Evolutionary conservation across 2,797 vertebrate genomes (phyloP).

Genomic region (Amblyopsis hoosieri): DNA sequence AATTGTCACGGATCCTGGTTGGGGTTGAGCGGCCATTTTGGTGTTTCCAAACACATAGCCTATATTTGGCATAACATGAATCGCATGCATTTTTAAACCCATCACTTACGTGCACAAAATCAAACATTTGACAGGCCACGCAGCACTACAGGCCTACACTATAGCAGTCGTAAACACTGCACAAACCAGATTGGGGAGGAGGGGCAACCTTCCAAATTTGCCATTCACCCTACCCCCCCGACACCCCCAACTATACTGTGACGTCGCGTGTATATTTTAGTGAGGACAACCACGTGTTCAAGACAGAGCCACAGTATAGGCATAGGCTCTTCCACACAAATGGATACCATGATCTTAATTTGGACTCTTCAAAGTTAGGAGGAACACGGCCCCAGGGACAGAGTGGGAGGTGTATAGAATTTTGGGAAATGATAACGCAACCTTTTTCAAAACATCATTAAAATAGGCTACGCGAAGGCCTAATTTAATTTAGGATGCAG

Average conservation of each 20-base stretch:
- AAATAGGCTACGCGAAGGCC: too few species aligned
- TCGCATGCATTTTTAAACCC: background rate
- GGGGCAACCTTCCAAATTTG: too few species aligned
- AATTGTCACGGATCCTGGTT: background rate
- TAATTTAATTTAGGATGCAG: too few species aligned
- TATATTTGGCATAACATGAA: too few species aligned
- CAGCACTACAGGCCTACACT: too few species aligned
- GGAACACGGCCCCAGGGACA: background rate
- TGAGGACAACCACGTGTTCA: slow-evolving; percentile 67
- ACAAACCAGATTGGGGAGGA: too few species aligned
- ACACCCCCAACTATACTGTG: slow-evolving; percentile 50
- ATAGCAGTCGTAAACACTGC: too few species aligned
- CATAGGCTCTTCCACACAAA: slow-evolving; percentile 26
- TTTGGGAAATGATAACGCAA: too few species aligned
- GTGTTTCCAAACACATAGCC: background rate
- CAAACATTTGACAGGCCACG: too few species aligned
- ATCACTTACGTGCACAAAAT: too few species aligned
- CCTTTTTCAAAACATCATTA: too few species aligned
- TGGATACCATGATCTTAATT: slow-evolving; percentile 9
- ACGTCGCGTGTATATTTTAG: slow-evolving; percentile 58
- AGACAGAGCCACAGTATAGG: slow-evolving; percentile 33
- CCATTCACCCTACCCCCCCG: slow-evolving; percentile 72
- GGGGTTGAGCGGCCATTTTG: slow-evolving; percentile 2
- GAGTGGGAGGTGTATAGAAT: too few species aligned
- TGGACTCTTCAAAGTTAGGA: slow-evolving; percentile 21